phyloP scores from a whole-genome alignment of 2,888 invertebrate species.

The Eristalis intricaria region DNA sequence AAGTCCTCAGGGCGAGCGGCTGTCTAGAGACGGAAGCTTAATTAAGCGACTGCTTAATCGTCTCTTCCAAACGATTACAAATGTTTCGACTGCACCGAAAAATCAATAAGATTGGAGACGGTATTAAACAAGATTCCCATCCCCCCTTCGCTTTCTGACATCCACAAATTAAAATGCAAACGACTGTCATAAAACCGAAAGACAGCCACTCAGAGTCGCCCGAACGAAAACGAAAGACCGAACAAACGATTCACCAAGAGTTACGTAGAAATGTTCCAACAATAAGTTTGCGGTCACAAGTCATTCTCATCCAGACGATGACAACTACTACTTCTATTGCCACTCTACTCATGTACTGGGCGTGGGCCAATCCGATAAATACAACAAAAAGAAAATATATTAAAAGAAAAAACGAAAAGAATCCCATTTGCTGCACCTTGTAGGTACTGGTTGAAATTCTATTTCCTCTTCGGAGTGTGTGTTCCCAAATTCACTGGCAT shows the following conservation, averaged over 20 bases:
- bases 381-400: conserved; percentile 23
- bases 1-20: too few species aligned
- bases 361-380: conserved; percentile 71
- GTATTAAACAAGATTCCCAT: background rate
- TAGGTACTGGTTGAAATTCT: background rate
- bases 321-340: conserved; percentile 52
- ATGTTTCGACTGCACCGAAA: conserved; percentile 4
- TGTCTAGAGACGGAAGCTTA: background rate
- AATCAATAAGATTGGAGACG: conserved; percentile 28
- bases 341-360: conserved; percentile 43
- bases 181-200: conserved; percentile 19
- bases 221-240: background rate
- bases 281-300: conserved; percentile 43
- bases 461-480: conserved; percentile 43
- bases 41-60: background rate
- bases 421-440: conserved; percentile 49
- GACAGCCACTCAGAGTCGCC: background rate
- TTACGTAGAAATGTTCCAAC: conserved; percentile 15
- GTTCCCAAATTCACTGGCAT: conserved; percentile 44
- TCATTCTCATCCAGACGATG: conserved; percentile 37
- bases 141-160: background rate
- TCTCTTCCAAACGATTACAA: background rate
- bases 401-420: conserved; percentile 50
- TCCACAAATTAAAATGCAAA: conserved; percentile 8
- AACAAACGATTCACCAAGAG: background rate